Percentiles rank a stretch among this genome's conserved stretches.
These are phyloP conservation scores for Ditula angustiorana DNA, from an alignment of 2,888 invertebrate genomes.

Conservation along the genomic window DNA sequence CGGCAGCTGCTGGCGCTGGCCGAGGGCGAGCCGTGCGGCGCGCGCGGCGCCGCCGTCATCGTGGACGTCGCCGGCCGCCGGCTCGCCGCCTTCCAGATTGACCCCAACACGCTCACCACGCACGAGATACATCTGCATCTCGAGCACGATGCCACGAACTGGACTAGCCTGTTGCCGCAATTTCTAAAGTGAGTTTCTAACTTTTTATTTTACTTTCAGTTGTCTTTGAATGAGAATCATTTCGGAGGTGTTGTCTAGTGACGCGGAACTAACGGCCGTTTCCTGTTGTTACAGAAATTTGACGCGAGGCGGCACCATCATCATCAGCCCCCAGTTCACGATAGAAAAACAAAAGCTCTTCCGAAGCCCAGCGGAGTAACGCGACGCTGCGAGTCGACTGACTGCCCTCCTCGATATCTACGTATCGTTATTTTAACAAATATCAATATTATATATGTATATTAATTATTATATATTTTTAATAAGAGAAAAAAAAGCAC, in stretches of 20 bases:
- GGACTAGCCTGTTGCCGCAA: slow-evolving; percentile 95
- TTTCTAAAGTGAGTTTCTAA: slow-evolving; percentile 92
- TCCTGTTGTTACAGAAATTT: slow-evolving; percentile 88
- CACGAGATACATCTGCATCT: slow-evolving; percentile 96
- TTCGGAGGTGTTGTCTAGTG: neutral
- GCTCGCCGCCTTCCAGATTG: slow-evolving; percentile 93
- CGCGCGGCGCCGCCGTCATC: slow-evolving; percentile 94
- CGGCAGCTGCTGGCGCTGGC: slow-evolving; percentile 93
- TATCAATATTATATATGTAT: slow-evolving; percentile 84
- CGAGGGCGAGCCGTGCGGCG: slow-evolving; percentile 95
- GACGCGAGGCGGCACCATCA: slow-evolving; percentile 93
- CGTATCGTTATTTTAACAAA: slow-evolving; percentile 84
- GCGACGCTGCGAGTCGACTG: slow-evolving; percentile 75
- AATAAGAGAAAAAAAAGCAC: slow-evolving; percentile 84
- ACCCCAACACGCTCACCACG: slow-evolving; percentile 94
- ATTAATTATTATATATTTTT: slow-evolving; percentile 83
- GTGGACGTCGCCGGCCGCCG: slow-evolving; percentile 92
- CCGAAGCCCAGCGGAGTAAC: slow-evolving; percentile 88
- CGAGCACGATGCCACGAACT: slow-evolving; percentile 94
- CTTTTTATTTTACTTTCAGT: neutral
- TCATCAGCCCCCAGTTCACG: slow-evolving; percentile 95
- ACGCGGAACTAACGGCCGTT: slow-evolving; percentile 27
- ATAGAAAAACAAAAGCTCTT: slow-evolving; percentile 97
- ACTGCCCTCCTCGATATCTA: slow-evolving; percentile 83
- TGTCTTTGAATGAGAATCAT: neutral